Conservation (phyloP, 2,888 invertebrate species). For the Norana najaformis region DNA sequence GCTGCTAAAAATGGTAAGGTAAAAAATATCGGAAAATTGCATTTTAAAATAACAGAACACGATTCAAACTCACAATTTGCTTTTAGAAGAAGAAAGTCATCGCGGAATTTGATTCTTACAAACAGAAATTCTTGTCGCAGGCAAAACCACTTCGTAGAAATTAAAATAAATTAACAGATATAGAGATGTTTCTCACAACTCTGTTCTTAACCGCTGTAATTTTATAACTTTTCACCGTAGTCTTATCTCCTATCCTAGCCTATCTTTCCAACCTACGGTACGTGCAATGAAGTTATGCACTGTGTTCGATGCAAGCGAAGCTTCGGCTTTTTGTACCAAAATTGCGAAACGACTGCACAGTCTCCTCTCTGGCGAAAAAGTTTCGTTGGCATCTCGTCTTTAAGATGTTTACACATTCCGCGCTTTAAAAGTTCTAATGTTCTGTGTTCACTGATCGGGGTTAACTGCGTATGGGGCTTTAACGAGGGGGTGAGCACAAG, state of each 20-base stretch:
- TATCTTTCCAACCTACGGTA: too few relatives aligned
- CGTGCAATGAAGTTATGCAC: neutral
- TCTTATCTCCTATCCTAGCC: neutral
- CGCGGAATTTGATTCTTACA: too few relatives aligned
- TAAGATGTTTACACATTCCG: neutral
- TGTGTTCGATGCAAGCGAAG: neutral
- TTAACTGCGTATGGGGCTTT: neutral
- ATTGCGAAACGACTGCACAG: neutral
- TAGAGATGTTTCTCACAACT: neutral
- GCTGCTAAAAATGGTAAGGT: too few relatives aligned
- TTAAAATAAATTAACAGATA: neutral
- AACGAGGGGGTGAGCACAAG: neutral
- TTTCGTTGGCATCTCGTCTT: neutral
- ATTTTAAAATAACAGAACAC: too few relatives aligned
- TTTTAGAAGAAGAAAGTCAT: too few relatives aligned
- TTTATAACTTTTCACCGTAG: neutral
- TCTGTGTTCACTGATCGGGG: neutral
- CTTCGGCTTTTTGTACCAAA: neutral
- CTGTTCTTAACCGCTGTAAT: neutral
- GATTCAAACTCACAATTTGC: too few relatives aligned
- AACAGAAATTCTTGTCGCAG: too few relatives aligned
- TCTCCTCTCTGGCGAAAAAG: neutral
- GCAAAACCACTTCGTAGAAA: too few relatives aligned
- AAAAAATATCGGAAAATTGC: too few relatives aligned
- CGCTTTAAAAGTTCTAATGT: neutral